Percentiles rank a stretch among this genome's conserved stretches.
Conservation (phyloP, 2,888 invertebrate species). For the Hirtodrosophila alboralis region DNA sequence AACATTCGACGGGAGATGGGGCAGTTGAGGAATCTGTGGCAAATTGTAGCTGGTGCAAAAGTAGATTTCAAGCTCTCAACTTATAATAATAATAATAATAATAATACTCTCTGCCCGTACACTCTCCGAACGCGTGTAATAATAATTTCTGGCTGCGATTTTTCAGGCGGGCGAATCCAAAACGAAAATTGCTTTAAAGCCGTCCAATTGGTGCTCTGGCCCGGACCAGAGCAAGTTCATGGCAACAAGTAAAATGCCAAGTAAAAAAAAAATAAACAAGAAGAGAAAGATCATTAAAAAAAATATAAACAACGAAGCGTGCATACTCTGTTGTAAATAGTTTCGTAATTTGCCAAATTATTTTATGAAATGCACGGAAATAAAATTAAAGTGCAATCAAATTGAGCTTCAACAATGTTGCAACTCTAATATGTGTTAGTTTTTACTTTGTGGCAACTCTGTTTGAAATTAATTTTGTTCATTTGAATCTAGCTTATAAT, state of each 20-base stretch:
- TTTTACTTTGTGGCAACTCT: too few species aligned
- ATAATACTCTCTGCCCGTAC: slow-evolving; percentile 55
- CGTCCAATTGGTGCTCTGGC: slow-evolving; percentile 11
- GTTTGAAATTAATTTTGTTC: too few species aligned
- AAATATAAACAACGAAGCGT: slow-evolving; percentile 5
- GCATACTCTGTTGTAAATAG: slow-evolving; percentile 23
- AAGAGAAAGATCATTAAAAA: background rate
- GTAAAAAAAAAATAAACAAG: slow-evolving; percentile 16
- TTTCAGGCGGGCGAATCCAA: slow-evolving; percentile 48
- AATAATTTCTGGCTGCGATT: slow-evolving; percentile 13
- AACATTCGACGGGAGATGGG: background rate
- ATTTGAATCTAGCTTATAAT: too few species aligned
- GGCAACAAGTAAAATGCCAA: slow-evolving; percentile 26
- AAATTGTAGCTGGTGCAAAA: slow-evolving; percentile 67
- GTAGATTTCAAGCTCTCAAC: slow-evolving; percentile 51
- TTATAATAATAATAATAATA: too few species aligned
- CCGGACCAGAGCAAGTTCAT: slow-evolving; percentile 47
- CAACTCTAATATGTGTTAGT: too few species aligned
- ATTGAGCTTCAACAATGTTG: too few species aligned
- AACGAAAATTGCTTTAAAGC: slow-evolving; percentile 57
- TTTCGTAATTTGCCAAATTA: too few species aligned
- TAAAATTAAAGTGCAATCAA: too few species aligned
- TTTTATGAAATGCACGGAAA: too few species aligned
- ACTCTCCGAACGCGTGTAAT: slow-evolving; percentile 37
- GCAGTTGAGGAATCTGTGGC: slow-evolving; percentile 42